These are phyloP conservation scores for roundworm (Caenorhabditis elegans) DNA, from an alignment of 1,140 invertebrate genomes.

Conservation along the genomic window WBcel235 BX284605.5:9846501-9847000, in stretches of 20 bases:
- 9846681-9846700: too few relatives aligned
- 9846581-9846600: too few relatives aligned
- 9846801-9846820: neutral
- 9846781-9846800: neutral
- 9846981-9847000: neutral
- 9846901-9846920: too few relatives aligned
- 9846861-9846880: neutral
- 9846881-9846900: neutral
- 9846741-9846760: neutral
- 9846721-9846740: neutral
- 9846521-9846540: too few relatives aligned
- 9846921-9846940: too few relatives aligned
- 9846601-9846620: neutral
- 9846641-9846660: neutral
- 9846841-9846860: neutral
- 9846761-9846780: neutral
- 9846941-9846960: neutral
- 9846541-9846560: too few relatives aligned
- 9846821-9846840: too few relatives aligned
- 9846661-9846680: neutral
- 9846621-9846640: neutral
- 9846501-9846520: neutral
- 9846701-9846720: neutral
- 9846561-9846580: too few relatives aligned
- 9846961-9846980: neutral